A percentile compares a stretch with the other conserved stretches of the same genome.
These are phyloP conservation scores for Phortica okadai DNA, from an alignment of 2,888 invertebrate species.

Conservation along the genomic window DNA sequence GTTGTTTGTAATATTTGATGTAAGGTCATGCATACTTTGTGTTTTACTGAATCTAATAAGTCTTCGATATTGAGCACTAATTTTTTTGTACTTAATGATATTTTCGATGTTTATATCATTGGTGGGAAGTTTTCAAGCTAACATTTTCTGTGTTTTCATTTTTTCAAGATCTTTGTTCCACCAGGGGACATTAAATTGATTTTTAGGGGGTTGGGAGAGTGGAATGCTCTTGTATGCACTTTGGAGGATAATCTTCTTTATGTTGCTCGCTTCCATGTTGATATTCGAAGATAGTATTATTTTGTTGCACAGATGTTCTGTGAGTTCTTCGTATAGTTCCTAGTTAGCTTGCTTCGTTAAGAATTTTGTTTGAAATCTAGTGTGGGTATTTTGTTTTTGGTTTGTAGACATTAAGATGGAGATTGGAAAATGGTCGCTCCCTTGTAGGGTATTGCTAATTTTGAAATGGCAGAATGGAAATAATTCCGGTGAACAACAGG, in stretches of 20 bases:
- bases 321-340: too few relatives aligned
- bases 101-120: background rate
- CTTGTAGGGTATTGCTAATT: too few relatives aligned
- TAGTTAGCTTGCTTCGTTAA: too few relatives aligned
- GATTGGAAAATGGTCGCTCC: too few relatives aligned
- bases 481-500: too few relatives aligned
- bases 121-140: background rate
- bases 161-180: conserved; percentile 11
- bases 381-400: too few relatives aligned
- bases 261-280: background rate
- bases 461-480: too few relatives aligned
- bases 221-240: too few relatives aligned
- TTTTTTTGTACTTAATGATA: conserved; percentile 14
- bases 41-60: background rate
- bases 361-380: too few relatives aligned
- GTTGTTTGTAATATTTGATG: background rate
- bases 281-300: background rate
- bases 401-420: too few relatives aligned
- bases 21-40: background rate
- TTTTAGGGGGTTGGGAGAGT: background rate
- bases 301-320: background rate
- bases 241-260: background rate
- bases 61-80: background rate
- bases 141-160: background rate
- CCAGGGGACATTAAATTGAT: background rate